phyloP scores from a whole-genome alignment of 2,888 invertebrate genomes.

The Lissocephala sabroskyi region DNA sequence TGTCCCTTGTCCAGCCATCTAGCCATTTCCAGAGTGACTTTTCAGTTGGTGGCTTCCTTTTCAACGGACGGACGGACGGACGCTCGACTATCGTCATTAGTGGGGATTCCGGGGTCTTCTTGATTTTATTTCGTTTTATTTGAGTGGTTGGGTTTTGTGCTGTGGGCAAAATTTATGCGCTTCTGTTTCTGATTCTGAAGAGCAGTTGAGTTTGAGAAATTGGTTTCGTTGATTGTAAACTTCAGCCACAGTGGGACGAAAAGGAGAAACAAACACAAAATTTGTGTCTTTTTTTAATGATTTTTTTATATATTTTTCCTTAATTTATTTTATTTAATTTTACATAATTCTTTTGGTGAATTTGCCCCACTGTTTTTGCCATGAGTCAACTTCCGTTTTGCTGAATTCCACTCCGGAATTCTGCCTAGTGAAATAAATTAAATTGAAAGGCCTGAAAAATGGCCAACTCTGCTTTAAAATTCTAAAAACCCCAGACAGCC shows the following conservation, averaged over 20 bases:
- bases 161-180: conserved; percentile 45
- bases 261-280: neutral
- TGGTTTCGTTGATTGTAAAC: conserved; percentile 42
- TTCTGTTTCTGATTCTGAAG: conserved; percentile 41
- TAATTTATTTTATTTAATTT: neutral
- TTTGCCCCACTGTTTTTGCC: neutral
- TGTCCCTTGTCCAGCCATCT: too few relatives aligned
- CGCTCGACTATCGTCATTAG: conserved; percentile 41
- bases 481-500: too few relatives aligned
- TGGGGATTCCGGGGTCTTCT: conserved; percentile 24
- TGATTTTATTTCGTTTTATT: conserved; percentile 19
- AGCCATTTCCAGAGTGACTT: conserved; percentile 19
- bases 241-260: conserved; percentile 11
- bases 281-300: neutral
- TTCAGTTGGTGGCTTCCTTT: too few relatives aligned
- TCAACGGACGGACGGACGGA: too few relatives aligned
- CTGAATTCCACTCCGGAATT: conserved; percentile 5
- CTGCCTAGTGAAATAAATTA: conserved; percentile 29
- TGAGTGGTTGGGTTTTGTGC: conserved; percentile 12
- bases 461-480: neutral
- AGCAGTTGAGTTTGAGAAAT: conserved; percentile 46
- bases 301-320: too few relatives aligned
- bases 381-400: conserved; percentile 44
- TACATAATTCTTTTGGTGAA: neutral
- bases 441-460: conserved; percentile 24